These are phyloP conservation scores for Opisthocomus hoazin DNA, from an alignment of 2,113 vertebrate genomes.

Conservation along the genomic window DNA sequence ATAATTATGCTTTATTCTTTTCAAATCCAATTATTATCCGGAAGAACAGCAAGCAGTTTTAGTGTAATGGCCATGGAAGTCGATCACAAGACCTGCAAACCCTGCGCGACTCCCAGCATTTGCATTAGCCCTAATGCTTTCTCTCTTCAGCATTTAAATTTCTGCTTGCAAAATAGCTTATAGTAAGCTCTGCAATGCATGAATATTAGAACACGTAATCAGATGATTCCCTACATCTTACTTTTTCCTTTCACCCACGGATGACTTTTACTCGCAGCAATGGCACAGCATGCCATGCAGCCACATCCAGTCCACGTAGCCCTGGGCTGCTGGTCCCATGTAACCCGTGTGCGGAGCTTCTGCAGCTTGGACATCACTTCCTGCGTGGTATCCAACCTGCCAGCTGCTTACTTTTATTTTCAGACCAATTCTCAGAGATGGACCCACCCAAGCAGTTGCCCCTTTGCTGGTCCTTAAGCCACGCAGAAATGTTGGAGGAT, in stretches of 20 bases:
- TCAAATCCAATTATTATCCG: background rate
- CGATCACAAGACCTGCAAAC: background rate
- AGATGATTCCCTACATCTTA: background rate
- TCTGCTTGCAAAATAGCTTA: background rate
- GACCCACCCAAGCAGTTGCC: background rate
- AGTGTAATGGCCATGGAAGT: background rate
- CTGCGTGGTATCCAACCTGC: background rate
- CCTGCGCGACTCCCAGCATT: fast-evolving
- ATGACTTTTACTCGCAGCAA: background rate
- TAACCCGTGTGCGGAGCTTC: background rate
- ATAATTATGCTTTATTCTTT: background rate
- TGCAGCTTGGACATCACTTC: background rate
- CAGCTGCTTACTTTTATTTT: background rate
- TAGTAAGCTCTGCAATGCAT: background rate
- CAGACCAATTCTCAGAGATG: background rate
- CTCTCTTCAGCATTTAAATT: background rate
- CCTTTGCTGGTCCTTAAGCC: background rate
- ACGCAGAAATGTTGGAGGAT: fast-evolving
- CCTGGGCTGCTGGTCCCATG: background rate
- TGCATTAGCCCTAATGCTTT: background rate
- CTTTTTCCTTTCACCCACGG: background rate
- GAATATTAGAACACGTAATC: background rate
- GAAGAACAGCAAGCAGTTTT: background rate
- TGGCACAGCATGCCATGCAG: background rate
- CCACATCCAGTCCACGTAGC: background rate